These are phyloP conservation scores for Dolichotis patagonum DNA, from an alignment of 2,113 vertebrate species.

Conservation along the genomic window DNA sequence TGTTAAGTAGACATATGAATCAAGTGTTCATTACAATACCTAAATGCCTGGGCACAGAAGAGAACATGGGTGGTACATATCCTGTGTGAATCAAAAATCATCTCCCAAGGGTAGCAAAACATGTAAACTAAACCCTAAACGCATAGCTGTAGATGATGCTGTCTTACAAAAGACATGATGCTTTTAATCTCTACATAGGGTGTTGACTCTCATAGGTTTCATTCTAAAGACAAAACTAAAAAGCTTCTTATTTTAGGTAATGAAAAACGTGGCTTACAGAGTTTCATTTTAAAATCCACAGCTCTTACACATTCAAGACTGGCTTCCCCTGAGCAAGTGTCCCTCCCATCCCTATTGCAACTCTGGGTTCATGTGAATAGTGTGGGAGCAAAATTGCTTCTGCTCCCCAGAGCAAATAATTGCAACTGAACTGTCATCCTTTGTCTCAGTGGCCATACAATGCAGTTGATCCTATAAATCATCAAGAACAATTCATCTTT, in stretches of 20 bases:
- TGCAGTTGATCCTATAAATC: background rate
- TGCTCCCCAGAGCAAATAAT: background rate
- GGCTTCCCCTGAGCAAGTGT: background rate
- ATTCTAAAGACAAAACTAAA: background rate
- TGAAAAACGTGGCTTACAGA: background rate
- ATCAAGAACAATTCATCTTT: background rate
- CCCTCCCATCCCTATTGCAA: background rate
- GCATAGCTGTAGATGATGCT: background rate
- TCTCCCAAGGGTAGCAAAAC: background rate
- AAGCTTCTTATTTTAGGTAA: background rate
- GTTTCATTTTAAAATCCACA: slow-evolving; percentile 9
- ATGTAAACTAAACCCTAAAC: slow-evolving; percentile 38
- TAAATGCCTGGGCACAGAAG: background rate
- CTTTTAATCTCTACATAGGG: slow-evolving; percentile 12
- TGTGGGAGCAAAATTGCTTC: background rate
- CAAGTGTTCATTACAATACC: background rate
- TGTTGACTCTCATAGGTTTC: background rate
- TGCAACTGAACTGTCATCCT: background rate
- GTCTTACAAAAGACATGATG: background rate
- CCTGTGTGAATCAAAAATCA: background rate
- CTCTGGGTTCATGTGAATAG: background rate
- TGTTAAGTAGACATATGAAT: background rate
- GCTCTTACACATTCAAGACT: background rate
- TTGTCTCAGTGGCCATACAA: background rate
- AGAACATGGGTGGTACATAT: background rate